A percentile compares a stretch with the other conserved stretches of the same genome.
Conservation (phyloP, 2,888 invertebrate species). For the Sturmia bella region DNA sequence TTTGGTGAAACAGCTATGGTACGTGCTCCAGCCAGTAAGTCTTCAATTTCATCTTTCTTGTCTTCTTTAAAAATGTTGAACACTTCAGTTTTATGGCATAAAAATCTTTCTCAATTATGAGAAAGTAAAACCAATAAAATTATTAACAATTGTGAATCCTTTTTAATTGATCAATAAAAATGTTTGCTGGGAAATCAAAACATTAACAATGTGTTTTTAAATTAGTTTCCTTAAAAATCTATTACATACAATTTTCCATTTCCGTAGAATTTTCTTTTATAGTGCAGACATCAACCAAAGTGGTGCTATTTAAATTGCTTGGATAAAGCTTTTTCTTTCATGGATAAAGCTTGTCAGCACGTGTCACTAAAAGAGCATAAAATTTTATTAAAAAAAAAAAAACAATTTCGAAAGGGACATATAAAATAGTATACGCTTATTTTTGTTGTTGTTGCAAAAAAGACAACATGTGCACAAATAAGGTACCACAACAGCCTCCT, state of each 20-base stretch:
- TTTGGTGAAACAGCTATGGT: too few species aligned
- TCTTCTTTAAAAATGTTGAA: too few species aligned
- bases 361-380: slow-evolving; percentile 44
- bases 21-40: too few species aligned
- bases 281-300: slow-evolving; percentile 4
- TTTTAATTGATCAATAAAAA: too few species aligned
- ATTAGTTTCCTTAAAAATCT: too few species aligned
- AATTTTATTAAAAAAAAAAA: slow-evolving; percentile 13
- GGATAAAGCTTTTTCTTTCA: slow-evolving; percentile 3
- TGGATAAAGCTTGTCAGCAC: slow-evolving; percentile 45
- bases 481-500: slow-evolving; percentile 53
- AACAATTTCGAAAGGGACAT: neutral
- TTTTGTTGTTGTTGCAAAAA: neutral
- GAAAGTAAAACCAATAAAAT: too few species aligned
- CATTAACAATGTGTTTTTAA: too few species aligned
- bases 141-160: too few species aligned
- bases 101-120: too few species aligned
- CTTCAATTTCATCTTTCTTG: too few species aligned
- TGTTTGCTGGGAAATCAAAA: too few species aligned
- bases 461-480: slow-evolving; percentile 1
- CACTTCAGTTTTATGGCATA: too few species aligned
- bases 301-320: neutral
- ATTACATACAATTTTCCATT: neutral
- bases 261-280: neutral
- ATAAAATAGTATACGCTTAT: neutral